Evolutionary conservation across 2,797 vertebrate genomes (phyloP), one percentile per base, ranked within the genome.

Genomic region (Poecilia picta): DNA sequence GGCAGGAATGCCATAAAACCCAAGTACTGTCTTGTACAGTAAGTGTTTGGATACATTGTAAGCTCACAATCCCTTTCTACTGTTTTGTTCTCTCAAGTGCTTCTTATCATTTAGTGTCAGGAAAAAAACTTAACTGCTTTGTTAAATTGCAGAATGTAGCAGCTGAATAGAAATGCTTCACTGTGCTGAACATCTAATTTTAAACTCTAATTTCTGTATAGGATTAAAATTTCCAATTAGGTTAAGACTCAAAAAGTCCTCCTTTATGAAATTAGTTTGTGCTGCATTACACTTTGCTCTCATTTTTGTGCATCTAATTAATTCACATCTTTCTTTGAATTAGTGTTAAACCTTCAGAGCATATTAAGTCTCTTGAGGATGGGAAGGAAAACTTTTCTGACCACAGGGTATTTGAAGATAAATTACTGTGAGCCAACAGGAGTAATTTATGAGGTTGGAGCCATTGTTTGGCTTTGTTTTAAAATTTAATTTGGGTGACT

Each of bases 1-100:
- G 91, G 87, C 88, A 90, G 94, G 91, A 91, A 96, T 97, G 96
- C 93, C 93, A 91, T 91, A 94, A 91, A 92, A 90, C 90, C 97
- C 96, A 97, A 39, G 89, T 84, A 78, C 83, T 0, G 47, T 93
- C 89, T 93, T 92, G 78, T 79, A 87, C 94, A 94, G 96, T 97
- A 95, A 97, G 96, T 94, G 68, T 82, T 84, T 88, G 71, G 74
- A 75, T 82, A 72, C 88, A 83, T 45, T 84, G 81, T 39, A 76
- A 46, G 20, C 79, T 75, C 77, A 76, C 82, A 75, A 49, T 87
- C 78, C 77, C 47, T 49, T 57, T 79, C 64, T 82, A 79, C 70
- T 53, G 5, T 71, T 72, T 39, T 78, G 83, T 82, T 85, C 73
- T 83, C 70, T 86, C 45, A 87, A 82, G 72, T 75, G n/a, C 47